A percentile compares a stretch with the other conserved stretches of the same genome.
phyloP scores from a whole-genome alignment of 2,113 vertebrate genomes.

The Podocnemis expansa region DNA sequence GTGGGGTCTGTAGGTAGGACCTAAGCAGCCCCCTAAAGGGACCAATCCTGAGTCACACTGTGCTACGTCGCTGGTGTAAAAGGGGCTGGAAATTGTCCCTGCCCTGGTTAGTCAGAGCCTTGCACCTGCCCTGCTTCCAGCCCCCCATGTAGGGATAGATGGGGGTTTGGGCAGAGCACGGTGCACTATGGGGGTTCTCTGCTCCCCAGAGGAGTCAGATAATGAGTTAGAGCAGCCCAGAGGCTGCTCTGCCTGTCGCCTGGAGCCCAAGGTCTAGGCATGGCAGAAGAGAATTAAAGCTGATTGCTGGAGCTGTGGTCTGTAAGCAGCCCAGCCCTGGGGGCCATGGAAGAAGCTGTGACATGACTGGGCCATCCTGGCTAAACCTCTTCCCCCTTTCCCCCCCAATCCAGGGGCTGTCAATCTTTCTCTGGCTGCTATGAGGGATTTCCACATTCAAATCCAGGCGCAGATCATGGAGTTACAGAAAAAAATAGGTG shows the following conservation, averaged over 20 bases:
- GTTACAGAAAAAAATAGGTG: not conserved
- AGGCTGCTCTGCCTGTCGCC: not conserved
- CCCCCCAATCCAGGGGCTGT: not conserved
- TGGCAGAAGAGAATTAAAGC: not conserved
- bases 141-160: not conserved
- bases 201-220: not conserved
- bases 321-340: not conserved
- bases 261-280: not conserved
- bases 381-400: not conserved
- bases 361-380: not conserved
- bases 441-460: not conserved
- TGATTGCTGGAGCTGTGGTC: not conserved
- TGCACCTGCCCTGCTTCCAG: not conserved
- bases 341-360: too few relatives aligned
- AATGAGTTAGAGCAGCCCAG: not conserved
- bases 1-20: not conserved
- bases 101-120: not conserved
- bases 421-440: not conserved
- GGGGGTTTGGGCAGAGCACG: not conserved
- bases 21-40: not conserved
- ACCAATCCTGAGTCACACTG: not conserved
- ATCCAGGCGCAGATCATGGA: not conserved
- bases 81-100: too few relatives aligned
- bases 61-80: not conserved
- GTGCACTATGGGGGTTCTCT: not conserved